These are phyloP conservation scores for Sebastes ruberrimus DNA, from an alignment of 2,797 vertebrate genomes.

Conservation along the genomic window DNA sequence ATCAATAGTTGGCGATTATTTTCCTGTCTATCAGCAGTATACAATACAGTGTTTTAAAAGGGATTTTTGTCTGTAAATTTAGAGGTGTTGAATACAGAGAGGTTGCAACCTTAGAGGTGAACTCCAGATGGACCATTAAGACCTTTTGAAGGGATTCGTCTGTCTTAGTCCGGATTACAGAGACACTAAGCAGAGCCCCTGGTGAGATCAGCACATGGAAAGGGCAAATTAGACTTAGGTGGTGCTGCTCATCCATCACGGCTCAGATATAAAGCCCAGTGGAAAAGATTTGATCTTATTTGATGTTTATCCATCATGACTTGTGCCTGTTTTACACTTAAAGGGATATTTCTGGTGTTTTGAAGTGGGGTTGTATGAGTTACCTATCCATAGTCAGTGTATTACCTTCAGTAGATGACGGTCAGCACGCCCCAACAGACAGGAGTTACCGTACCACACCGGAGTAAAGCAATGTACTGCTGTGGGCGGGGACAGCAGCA, in stretches of 20 bases:
- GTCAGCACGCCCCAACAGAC: too few species aligned
- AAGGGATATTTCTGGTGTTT: too few species aligned
- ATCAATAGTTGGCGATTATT: too few species aligned
- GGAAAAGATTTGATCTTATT: background rate
- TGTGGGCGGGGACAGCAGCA: too few species aligned
- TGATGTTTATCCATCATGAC: background rate
- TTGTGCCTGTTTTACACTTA: background rate
- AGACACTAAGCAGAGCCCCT: constrained; percentile 12
- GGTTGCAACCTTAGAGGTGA: background rate
- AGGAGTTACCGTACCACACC: too few species aligned
- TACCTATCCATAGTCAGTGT: too few species aligned
- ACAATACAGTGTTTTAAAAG: background rate
- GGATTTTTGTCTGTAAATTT: background rate
- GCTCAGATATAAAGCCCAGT: background rate
- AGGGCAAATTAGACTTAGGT: background rate
- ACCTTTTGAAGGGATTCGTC: background rate
- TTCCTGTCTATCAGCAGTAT: background rate
- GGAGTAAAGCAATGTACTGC: too few species aligned
- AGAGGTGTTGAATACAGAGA: background rate
- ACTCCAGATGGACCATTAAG: background rate
- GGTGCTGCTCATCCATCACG: background rate
- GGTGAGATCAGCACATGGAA: constrained; percentile 22
- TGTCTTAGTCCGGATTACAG: constrained; percentile 36
- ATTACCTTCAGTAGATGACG: too few species aligned
- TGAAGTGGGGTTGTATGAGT: too few species aligned